These are phyloP conservation scores for Novumbra hubbsi DNA, from an alignment of 2,797 vertebrate species.

Conservation along the genomic window DNA sequence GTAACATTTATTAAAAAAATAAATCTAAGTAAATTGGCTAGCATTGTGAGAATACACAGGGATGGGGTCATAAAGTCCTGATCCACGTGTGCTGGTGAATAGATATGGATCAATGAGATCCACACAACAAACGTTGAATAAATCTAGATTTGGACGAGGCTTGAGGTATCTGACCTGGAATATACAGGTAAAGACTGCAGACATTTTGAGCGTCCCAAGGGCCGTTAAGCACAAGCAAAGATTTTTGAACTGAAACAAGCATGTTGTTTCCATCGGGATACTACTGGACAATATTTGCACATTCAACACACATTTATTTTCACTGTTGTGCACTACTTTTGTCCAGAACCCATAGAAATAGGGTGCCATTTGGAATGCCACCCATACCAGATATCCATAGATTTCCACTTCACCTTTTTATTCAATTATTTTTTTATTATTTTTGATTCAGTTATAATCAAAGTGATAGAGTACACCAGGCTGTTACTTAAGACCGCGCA, in stretches of 20 bases:
- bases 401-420: no score
- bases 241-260: background rate
- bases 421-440: no score
- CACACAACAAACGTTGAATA: no score
- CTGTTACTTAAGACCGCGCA: background rate
- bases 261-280: slow-evolving; percentile 9
- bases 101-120: no score
- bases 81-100: background rate
- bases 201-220: slow-evolving; percentile 13
- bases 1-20: no score
- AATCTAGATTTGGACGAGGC: slow-evolving; percentile 50
- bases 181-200: slow-evolving; percentile 18
- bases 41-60: background rate
- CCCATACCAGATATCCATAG: slow-evolving; percentile 30
- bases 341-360: background rate
- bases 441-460: background rate
- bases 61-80: background rate
- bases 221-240: no score
- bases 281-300: slow-evolving; percentile 18
- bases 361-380: background rate
- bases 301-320: background rate
- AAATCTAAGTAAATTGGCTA: no score
- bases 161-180: slow-evolving; percentile 52
- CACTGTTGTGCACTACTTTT: background rate
- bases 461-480: background rate